Conservation (phyloP, 2,797 vertebrate genomes). For the Sarcophilus harrisii region DNA sequence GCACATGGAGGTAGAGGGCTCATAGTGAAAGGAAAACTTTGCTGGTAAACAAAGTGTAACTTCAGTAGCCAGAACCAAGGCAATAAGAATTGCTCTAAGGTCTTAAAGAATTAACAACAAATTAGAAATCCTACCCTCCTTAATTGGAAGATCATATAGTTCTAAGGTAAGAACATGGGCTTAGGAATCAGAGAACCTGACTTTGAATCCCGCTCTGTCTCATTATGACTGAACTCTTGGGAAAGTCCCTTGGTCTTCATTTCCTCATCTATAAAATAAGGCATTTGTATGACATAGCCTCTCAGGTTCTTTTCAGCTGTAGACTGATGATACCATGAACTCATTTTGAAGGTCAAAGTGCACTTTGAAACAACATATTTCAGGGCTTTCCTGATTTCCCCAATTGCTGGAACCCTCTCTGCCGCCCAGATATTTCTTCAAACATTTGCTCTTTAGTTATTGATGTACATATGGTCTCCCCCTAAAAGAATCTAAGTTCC, state of each 20-base stretch:
- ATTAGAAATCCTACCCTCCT: neutral
- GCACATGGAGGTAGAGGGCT: slow-evolving; percentile 15
- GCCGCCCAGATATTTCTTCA: neutral
- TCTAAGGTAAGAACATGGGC: neutral
- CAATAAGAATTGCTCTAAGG: neutral
- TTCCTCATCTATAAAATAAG: neutral
- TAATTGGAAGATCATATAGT: neutral
- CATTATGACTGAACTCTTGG: neutral
- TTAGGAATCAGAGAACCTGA: neutral
- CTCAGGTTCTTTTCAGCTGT: neutral
- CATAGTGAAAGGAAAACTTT: slow-evolving; percentile 1
- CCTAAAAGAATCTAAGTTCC: neutral
- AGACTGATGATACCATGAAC: neutral
- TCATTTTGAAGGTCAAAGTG: neutral
- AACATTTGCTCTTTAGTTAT: neutral
- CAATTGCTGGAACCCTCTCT: neutral
- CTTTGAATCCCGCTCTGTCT: neutral
- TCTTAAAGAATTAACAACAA: neutral
- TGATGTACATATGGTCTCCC: neutral
- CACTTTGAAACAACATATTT: neutral
- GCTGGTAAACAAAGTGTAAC: slow-evolving; percentile 12
- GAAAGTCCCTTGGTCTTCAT: neutral
- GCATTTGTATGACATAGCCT: neutral
- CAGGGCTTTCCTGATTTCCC: neutral
- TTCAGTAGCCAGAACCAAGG: neutral